Conservation (phyloP, 2,113 vertebrate species). For the Colius striatus region DNA sequence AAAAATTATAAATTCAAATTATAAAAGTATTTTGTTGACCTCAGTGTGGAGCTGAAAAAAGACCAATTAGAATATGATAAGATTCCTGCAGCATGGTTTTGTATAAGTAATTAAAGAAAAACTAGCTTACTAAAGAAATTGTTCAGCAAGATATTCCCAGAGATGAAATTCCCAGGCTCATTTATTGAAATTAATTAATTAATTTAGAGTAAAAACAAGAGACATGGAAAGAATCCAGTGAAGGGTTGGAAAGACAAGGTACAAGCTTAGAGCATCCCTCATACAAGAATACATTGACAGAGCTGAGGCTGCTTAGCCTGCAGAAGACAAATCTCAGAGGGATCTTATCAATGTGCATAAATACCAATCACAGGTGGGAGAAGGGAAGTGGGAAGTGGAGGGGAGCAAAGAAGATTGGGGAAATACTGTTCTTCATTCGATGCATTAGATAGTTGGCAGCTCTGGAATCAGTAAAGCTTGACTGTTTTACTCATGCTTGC, state of each 20-base stretch:
- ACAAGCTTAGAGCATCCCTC: background rate
- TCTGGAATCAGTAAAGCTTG: background rate
- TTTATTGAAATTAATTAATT: background rate
- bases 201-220: background rate
- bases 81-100: background rate
- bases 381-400: accelerated
- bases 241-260: background rate
- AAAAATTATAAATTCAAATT: background rate
- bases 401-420: background rate
- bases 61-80: background rate
- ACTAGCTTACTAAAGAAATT: background rate
- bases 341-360: background rate
- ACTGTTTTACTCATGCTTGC: background rate
- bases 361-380: accelerated
- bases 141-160: background rate
- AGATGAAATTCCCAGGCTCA: background rate
- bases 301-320: background rate
- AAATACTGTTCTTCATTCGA: background rate
- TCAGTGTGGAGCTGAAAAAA: background rate
- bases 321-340: background rate
- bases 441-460: background rate
- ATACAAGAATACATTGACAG: background rate
- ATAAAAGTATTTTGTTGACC: background rate
- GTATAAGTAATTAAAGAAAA: background rate
- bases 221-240: background rate